phyloP scores from a whole-genome alignment of 2,113 vertebrate species.

The Microcebus murinus region DNA sequence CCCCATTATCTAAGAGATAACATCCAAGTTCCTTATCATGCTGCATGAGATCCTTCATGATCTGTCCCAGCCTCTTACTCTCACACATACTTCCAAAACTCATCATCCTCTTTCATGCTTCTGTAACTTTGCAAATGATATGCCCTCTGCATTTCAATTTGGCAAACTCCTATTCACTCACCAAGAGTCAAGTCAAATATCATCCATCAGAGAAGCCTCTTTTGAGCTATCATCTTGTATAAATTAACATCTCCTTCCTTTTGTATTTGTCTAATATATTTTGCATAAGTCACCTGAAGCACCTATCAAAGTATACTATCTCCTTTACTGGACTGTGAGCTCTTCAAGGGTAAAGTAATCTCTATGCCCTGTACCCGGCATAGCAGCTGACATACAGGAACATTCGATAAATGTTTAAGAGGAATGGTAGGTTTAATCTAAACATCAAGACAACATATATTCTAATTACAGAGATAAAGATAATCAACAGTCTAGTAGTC shows the following conservation, averaged over 20 bases:
- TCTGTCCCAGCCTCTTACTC: not conserved
- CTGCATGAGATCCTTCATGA: not conserved
- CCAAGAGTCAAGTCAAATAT: not conserved
- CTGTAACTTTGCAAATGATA: not conserved
- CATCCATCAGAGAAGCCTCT: not conserved
- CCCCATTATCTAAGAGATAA: not conserved
- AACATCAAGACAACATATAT: slow-evolving; percentile 44
- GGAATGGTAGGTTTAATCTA: slow-evolving; percentile 50
- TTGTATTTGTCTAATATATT: not conserved
- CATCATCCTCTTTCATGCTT: not conserved
- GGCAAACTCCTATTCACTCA: not conserved
- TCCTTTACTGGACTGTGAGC: not conserved
- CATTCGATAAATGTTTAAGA: slow-evolving; percentile 38
- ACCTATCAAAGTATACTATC: not conserved
- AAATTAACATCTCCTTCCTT: not conserved
- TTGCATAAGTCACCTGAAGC: not conserved
- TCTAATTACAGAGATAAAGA: slow-evolving; percentile 48
- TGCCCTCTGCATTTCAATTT: not conserved
- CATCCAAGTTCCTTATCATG: not conserved
- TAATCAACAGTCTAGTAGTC: slow-evolving; percentile 46
- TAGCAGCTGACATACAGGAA: not conserved
- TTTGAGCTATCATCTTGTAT: not conserved
- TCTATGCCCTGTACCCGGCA: not conserved
- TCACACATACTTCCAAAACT: not conserved
- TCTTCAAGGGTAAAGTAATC: slow-evolving; percentile 36